These are phyloP conservation scores for Cotesia congregata DNA, from an alignment of 2,888 invertebrate species.

Conservation along the genomic window DNA sequence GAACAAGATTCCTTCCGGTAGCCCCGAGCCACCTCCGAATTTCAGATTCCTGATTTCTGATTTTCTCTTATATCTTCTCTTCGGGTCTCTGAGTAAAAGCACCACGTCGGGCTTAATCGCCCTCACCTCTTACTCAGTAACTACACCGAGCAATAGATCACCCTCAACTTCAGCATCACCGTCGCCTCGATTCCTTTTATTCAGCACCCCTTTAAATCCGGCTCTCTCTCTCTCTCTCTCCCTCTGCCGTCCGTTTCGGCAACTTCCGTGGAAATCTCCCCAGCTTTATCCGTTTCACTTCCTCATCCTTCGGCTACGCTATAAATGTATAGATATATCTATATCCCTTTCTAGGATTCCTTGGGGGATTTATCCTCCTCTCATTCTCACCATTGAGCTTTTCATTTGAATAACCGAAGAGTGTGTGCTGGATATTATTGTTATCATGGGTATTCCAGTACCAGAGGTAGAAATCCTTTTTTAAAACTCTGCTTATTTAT, in stretches of 20 bases:
- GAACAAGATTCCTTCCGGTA: background rate
- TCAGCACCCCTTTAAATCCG: background rate
- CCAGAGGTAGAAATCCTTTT: background rate
- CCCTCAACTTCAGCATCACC: background rate
- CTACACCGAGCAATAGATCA: background rate
- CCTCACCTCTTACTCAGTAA: slow-evolving; percentile 32
- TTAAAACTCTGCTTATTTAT: background rate
- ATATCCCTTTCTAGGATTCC: background rate
- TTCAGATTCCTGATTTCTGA: slow-evolving; percentile 33
- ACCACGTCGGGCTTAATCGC: slow-evolving; percentile 51
- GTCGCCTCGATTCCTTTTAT: background rate
- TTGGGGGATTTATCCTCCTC: background rate
- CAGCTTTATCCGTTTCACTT: background rate
- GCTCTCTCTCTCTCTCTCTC: background rate
- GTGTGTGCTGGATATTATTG: background rate
- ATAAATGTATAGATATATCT: background rate
- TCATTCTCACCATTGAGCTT: background rate
- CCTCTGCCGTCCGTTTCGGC: background rate
- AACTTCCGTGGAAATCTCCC: background rate
- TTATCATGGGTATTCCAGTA: background rate
- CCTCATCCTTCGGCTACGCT: background rate
- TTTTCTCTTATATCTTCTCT: background rate
- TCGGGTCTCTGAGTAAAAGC: background rate
- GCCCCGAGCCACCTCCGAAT: too few species aligned
- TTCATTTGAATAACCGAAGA: background rate